phyloP scores from a whole-genome alignment of 2,797 vertebrate species.

The Smutsia temminckii region DNA sequence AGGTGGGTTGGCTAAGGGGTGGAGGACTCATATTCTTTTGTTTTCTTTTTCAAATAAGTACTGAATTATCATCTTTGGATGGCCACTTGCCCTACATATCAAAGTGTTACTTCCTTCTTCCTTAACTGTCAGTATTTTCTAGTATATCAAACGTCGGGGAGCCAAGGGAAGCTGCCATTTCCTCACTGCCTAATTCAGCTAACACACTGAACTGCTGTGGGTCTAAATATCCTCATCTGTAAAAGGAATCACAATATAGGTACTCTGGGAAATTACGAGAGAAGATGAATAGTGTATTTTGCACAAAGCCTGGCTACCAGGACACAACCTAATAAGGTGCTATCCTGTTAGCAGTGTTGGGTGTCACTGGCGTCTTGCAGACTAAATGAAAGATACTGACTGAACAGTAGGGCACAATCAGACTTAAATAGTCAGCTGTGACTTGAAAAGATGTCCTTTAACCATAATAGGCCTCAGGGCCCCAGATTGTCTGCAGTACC shows the following conservation, averaged over 20 bases:
- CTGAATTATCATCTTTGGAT: background rate
- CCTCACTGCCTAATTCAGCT: background rate
- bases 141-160: background rate
- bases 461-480: background rate
- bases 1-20: background rate
- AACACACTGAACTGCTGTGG: background rate
- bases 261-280: background rate
- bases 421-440: background rate
- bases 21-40: background rate
- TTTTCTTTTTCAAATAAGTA: background rate
- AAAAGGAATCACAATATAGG: background rate
- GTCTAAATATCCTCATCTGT: background rate
- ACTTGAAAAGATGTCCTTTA: background rate
- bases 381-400: background rate
- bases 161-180: background rate
- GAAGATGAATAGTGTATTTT: background rate
- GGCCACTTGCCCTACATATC: background rate
- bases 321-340: background rate
- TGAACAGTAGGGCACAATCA: background rate
- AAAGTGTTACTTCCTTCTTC: background rate
- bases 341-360: background rate
- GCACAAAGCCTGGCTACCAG: background rate
- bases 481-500: background rate
- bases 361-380: background rate
- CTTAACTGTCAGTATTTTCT: background rate